A percentile compares a stretch with the other conserved stretches of the same genome.
Evolutionary conservation across 35 echinoderm and acorn worm species (phyloP).

Genomic region (Lytechinus variegatus): DNA sequence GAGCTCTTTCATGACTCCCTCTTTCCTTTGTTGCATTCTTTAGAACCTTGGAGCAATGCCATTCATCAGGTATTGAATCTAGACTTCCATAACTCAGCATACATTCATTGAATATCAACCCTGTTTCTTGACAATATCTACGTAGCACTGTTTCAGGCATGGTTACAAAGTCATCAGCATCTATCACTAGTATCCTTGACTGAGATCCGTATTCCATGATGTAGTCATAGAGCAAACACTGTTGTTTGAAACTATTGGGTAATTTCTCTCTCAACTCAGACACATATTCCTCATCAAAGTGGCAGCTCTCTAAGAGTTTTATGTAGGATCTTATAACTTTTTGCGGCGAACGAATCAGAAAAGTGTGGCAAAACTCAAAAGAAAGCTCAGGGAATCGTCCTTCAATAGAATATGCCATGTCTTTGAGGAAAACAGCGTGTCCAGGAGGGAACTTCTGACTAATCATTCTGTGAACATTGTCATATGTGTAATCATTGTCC

Average conservation of each 20-base stretch:
- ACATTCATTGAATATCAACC: not conserved
- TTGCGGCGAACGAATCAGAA: conserved; percentile 28
- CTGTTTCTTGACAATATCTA: conserved; percentile 30
- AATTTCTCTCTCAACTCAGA: conserved; percentile 37
- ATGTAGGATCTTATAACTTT: not conserved
- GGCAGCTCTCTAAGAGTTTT: not conserved
- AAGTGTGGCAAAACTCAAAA: conserved; percentile 8
- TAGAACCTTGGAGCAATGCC: conserved; percentile 24
- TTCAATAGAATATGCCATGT: conserved; percentile 33
- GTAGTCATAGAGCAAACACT: conserved; percentile 25
- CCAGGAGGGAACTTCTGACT: not conserved
- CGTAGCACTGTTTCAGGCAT: not conserved
- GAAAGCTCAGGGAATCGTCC: not conserved
- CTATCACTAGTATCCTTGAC: not conserved
- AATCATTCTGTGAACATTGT: conserved; percentile 13
- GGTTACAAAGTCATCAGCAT: conserved; percentile 27
- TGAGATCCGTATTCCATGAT: not conserved
- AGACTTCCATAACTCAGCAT: conserved; percentile 26
- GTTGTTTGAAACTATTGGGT: conserved; percentile 24
- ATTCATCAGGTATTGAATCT: conserved; percentile 1
- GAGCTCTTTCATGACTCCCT: conserved; percentile 21
- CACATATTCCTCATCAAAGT: conserved; percentile 8
- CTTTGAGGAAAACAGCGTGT: conserved; percentile 29
- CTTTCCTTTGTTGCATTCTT: not conserved
- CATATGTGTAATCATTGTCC: conserved; percentile 17